phyloP scores from a whole-genome alignment of 2,113 vertebrate genomes.

The Corythaeola cristata region DNA sequence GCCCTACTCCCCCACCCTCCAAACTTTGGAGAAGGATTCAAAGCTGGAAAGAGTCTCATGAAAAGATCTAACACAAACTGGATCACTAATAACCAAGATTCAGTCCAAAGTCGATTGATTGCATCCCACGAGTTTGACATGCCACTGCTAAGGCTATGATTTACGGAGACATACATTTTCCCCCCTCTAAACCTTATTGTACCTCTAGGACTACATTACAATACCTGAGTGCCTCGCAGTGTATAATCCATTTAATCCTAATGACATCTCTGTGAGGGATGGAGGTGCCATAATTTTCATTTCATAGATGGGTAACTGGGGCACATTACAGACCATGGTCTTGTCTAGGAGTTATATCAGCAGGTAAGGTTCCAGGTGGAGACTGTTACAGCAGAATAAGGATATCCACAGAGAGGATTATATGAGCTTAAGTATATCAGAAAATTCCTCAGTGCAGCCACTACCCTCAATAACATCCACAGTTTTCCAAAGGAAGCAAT shows the following conservation, averaged over 20 bases:
- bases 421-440: neutral
- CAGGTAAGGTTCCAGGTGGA: neutral
- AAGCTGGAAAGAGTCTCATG: neutral
- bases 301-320: slow-evolving; percentile 41
- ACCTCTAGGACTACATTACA: slow-evolving; percentile 28
- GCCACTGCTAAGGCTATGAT: neutral
- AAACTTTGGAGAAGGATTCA: neutral
- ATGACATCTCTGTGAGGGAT: slow-evolving; percentile 25
- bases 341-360: slow-evolving; percentile 1
- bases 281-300: slow-evolving; percentile 33
- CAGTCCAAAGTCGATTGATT: neutral
- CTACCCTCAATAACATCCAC: neutral
- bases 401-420: neutral
- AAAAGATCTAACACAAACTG: neutral
- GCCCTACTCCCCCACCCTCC: neutral
- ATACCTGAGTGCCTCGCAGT: slow-evolving; percentile 18
- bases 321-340: neutral
- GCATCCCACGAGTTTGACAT: neutral
- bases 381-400: neutral
- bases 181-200: neutral
- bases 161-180: neutral
- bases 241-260: slow-evolving; percentile 33
- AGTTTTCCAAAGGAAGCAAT: neutral
- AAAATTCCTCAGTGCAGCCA: neutral
- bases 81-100: neutral